Evolutionary conservation across 1,140 invertebrate genomes (phyloP).

Genomic region (Oscheius sp.): DNA sequence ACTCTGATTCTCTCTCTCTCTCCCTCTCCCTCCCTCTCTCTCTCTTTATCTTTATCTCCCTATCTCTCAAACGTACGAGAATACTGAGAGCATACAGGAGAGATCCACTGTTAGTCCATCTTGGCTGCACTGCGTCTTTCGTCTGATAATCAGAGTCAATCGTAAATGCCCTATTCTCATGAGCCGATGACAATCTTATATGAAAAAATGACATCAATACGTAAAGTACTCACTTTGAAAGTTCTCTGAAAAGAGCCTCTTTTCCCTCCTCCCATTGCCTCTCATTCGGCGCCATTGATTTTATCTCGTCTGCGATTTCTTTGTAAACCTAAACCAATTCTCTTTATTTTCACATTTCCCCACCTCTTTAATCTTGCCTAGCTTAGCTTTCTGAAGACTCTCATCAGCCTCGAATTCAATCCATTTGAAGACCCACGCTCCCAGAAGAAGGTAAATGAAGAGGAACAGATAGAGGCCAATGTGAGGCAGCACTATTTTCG

Average conservation of each 20-base stretch:
- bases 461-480: conserved; percentile 38
- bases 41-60: background rate
- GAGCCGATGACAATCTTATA: background rate
- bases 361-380: conserved; percentile 12
- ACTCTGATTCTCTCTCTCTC: background rate
- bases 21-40: background rate
- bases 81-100: conserved; percentile 59
- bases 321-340: conserved; percentile 11
- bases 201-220: background rate
- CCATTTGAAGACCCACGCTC: conserved; percentile 30
- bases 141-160: background rate
- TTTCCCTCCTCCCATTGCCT: background rate
- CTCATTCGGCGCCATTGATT: background rate
- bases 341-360: background rate
- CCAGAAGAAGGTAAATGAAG: conserved; percentile 38
- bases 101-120: conserved; percentile 52
- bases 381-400: conserved; percentile 23
- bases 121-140: conserved; percentile 22
- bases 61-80: conserved; percentile 37
- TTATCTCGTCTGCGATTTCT: conserved; percentile 1
- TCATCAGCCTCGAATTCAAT: conserved; percentile 36
- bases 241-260: background rate
- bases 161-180: background rate
- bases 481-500: conserved; percentile 43
- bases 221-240: background rate